phyloP scores from a whole-genome alignment of 2,797 vertebrate species.

The Triplophysa bombifrons region DNA sequence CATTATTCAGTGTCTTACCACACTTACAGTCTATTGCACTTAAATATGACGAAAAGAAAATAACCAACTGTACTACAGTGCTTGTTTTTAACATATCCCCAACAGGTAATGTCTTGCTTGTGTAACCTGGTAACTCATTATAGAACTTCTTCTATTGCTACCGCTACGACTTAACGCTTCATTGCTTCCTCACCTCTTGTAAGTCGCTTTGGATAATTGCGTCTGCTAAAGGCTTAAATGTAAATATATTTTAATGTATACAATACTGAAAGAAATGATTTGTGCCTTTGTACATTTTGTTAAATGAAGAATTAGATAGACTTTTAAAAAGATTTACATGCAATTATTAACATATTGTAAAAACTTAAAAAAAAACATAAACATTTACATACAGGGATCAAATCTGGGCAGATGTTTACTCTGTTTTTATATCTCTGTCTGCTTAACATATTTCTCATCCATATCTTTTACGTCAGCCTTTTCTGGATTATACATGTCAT shows the following conservation, averaged over 20 bases:
- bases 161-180: too few species aligned
- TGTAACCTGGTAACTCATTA: too few species aligned
- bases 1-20: background rate
- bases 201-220: too few species aligned
- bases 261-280: background rate
- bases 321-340: background rate
- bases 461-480: background rate
- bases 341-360: background rate
- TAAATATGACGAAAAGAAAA: background rate
- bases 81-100: background rate
- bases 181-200: too few species aligned
- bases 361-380: background rate
- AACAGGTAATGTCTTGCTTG: too few species aligned
- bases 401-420: background rate
- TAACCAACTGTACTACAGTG: background rate
- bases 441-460: background rate
- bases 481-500: background rate
- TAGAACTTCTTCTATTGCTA: too few species aligned
- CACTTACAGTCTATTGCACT: background rate
- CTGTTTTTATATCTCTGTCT: conserved; percentile 45
- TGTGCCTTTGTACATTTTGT: conserved; percentile 4
- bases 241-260: background rate
- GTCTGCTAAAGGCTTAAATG: too few species aligned
- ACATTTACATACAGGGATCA: background rate
- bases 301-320: background rate